Base-by-base conservation (phyloP, 2,888 invertebrate genomes). In the Tiliacea aurago region DNA sequence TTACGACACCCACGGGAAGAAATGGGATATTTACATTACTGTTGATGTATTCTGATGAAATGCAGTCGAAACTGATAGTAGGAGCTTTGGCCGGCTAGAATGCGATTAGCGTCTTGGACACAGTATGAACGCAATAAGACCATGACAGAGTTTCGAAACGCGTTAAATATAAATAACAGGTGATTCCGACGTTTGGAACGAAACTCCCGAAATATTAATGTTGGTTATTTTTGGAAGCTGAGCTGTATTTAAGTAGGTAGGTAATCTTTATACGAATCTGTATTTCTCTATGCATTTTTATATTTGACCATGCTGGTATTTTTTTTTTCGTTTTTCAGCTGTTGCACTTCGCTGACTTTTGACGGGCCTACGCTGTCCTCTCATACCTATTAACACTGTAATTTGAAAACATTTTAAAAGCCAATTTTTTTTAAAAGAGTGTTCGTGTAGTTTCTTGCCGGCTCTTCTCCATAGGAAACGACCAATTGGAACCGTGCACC, bases 61-160 rank as follows among this genome's bases (percentile, higher is more conserved):
- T 51, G 23, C 49, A 61, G 47, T 64, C 11, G 23, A 56, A 66
- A 61, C 49, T n/a, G 11, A 28, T 76, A 75, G 72, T 81, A 77
- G 43, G 28, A 71, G 78, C 53, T 68, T 37, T 78, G 64, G 41
- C 73, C 59, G 55, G 28, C 74, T 56, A 70, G 62, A 71, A 76
- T 70, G 71, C 75, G 75, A 79, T 78, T 72, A 78, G 77, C 69
- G 62, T 78, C 68, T 85, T 70, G 70, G 80, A 81, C 80, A 70
- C 73, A 45, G 58, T 75, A 66, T 62, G 51, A 64, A 68, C 67
- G 73, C 62, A 84, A 80, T 61, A 76, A 83, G 86, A 81, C 81
- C 86, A 68, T 84, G 86, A 78, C 83, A 73, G 82, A 81, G 67
- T 86, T 86, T 73, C 78, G 85, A 78, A 83, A 84, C 76, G 76